Percentiles rank a stretch among this genome's conserved stretches.
These are phyloP conservation scores for Periophthalmus magnuspinnatus DNA, from an alignment of 2,797 vertebrate genomes.

Conservation along the genomic window DNA sequence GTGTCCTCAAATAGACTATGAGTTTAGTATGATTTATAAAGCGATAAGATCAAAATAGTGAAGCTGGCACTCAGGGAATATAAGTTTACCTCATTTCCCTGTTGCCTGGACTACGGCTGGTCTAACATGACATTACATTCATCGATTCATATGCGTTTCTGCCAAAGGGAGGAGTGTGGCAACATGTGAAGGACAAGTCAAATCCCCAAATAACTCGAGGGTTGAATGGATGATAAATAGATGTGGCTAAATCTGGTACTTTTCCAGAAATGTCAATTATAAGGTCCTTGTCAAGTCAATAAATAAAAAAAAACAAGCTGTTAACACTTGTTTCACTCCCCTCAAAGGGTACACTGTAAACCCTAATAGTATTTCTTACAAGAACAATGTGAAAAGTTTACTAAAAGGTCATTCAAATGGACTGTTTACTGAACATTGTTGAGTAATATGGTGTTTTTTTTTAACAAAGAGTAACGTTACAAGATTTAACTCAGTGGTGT, in stretches of 20 bases:
- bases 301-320: background rate
- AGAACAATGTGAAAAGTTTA: too few species aligned
- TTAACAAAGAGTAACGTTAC: too few species aligned
- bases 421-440: too few species aligned
- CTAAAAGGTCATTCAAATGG: too few species aligned
- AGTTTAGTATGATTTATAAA: constrained; percentile 33
- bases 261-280: background rate
- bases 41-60: constrained; percentile 5
- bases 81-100: background rate
- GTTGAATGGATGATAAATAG: background rate
- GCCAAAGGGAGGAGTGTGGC: too few species aligned
- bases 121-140: too few species aligned
- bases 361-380: too few species aligned
- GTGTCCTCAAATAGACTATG: constrained; percentile 10
- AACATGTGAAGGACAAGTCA: background rate
- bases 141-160: too few species aligned
- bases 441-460: too few species aligned
- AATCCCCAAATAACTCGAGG: background rate
- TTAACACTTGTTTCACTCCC: background rate
- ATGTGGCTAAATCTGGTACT: too few species aligned
- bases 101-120: background rate
- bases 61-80: background rate
- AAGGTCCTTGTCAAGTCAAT: background rate
- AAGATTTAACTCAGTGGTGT: too few species aligned
- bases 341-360: background rate